A percentile compares a stretch with the other conserved stretches of the same genome.
Conservation (phyloP, 2,888 invertebrate genomes). For the Mystacides longicornis region DNA sequence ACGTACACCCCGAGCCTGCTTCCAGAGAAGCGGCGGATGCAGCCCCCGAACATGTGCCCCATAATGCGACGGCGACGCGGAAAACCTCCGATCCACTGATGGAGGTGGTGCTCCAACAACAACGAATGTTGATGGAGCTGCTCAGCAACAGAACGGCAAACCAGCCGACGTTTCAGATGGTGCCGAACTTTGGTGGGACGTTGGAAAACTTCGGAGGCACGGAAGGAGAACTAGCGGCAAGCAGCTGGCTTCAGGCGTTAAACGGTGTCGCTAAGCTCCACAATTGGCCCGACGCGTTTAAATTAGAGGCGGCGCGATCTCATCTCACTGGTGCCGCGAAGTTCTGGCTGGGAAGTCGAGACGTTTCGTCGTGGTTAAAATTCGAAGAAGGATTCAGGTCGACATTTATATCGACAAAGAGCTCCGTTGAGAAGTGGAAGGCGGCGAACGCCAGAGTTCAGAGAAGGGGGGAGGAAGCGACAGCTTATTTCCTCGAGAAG, state of each 20-base stretch:
- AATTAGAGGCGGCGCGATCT: background rate
- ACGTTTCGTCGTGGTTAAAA: background rate
- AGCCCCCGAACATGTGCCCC: background rate
- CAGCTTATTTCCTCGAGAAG: background rate
- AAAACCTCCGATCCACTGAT: background rate
- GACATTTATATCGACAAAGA: background rate
- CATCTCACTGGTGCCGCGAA: background rate
- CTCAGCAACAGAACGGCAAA: background rate
- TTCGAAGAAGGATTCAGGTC: background rate
- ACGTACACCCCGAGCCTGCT: background rate
- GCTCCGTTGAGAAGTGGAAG: background rate
- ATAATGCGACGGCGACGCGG: background rate
- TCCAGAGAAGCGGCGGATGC: background rate
- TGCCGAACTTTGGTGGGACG: background rate
- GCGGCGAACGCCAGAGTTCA: background rate
- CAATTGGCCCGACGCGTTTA: background rate
- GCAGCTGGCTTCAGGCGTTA: background rate
- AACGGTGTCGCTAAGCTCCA: background rate
- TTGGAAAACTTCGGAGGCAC: background rate
- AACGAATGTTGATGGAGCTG: background rate
- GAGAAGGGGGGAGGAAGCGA: background rate
- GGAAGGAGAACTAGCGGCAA: background rate
- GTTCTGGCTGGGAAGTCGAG: constrained; percentile 1
- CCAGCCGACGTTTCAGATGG: background rate
- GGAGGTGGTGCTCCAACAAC: background rate